Conservation (phyloP, 2,797 vertebrate species). For the Chloroceryle inda region DNA sequence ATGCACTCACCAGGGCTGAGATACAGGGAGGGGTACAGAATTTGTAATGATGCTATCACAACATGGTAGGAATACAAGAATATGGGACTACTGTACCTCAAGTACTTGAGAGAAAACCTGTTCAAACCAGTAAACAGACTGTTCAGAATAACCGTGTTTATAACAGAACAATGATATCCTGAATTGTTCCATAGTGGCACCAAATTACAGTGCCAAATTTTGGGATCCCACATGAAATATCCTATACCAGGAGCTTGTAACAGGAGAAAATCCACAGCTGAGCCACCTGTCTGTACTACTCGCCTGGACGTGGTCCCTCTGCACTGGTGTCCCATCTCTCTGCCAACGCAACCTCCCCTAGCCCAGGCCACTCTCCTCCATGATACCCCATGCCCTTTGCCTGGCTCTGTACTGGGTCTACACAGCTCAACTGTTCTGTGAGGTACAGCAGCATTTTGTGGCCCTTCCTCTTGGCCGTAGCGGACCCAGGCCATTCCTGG, state of each 20-base stretch:
- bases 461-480: background rate
- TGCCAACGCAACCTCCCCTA: background rate
- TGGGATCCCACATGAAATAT: background rate
- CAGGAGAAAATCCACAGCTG: background rate
- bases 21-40: background rate
- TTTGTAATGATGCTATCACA: background rate
- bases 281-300: background rate
- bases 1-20: background rate
- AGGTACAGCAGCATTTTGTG: background rate
- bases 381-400: accelerated
- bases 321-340: background rate
- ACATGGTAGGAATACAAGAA: background rate
- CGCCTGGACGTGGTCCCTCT: accelerated
- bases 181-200: background rate
- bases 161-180: background rate
- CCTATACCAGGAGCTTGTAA: background rate
- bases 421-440: accelerated
- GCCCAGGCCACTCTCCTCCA: background rate
- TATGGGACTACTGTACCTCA: background rate
- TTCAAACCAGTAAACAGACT: background rate
- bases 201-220: background rate
- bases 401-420: background rate
- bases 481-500: background rate
- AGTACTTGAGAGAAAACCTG: background rate
- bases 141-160: background rate